Evolutionary conservation across 2,888 invertebrate species (phyloP).

Genomic region (Heliconius hortense): DNA sequence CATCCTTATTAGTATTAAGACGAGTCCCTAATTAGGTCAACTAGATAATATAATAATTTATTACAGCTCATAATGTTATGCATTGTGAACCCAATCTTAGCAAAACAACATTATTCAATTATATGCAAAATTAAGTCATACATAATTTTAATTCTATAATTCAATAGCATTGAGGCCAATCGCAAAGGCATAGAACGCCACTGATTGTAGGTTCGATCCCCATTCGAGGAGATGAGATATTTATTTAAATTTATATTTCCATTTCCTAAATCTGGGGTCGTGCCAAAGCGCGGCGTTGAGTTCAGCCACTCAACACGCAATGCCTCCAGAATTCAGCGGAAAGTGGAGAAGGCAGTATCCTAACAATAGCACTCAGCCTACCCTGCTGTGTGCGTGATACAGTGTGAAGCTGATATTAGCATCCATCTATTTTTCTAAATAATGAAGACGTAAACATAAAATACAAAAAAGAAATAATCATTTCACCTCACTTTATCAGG

Average conservation of each 20-base stretch:
- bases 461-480: constrained; percentile 31
- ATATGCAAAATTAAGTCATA: background rate
- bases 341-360: no score
- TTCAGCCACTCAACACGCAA: no score
- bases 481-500: constrained; percentile 58
- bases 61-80: background rate
- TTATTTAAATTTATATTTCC: no score
- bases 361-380: no score
- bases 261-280: no score
- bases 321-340: no score
- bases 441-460: background rate
- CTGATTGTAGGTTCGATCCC: no score
- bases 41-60: constrained; percentile 27
- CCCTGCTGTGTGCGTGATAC: no score
- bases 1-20: constrained; percentile 21
- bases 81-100: constrained; percentile 1
- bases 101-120: constrained; percentile 15
- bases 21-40: constrained; percentile 19
- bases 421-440: background rate
- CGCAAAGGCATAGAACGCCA: no score
- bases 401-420: no score
- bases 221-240: no score
- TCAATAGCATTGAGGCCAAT: background rate
- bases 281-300: no score
- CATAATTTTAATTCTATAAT: background rate